Base-by-base conservation (phyloP, 2,797 vertebrate species). In the Coranthus polyacanthus region DNA sequence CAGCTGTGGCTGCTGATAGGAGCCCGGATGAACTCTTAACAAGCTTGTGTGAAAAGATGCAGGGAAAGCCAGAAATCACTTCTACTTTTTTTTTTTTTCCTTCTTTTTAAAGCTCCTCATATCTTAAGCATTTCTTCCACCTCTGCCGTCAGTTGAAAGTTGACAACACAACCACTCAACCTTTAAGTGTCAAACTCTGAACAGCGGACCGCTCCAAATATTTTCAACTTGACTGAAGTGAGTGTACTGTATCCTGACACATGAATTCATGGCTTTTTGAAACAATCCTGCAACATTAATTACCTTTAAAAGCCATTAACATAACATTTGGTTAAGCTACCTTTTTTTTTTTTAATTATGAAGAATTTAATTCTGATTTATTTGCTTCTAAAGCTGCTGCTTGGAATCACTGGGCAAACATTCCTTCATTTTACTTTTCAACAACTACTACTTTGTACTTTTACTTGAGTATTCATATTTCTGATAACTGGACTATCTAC, bases 1-100 rank as follows among this genome's bases (percentile, higher is more conserved):
- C 80, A 82, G 85, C 87, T 87, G 85, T 50, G 62, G 68, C 53
- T 66, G 68, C 68, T 43, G 83, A 85, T 86, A 83, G 60, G 34
- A 70, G 65, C 53, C 59, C 0, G 65, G 75, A 75, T 81, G 78
- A 83, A 87, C 68, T 75, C 62, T 61, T 69, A 84, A 84, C 65
- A 75, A 79, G 68, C 65, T 53, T 75, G 56, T 38, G 59, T 65
- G 78, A 70, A 58, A 69, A 81, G 78, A 80, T 82, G 53, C 72
- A 66, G 71, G 45, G 68, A 41, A 41, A 24, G 46, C 17, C 15
- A 61, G 46, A 69, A 75, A 72, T 68, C 56, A 49, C 44, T 74
- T 73, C 29, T 45, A 26, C 6, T 26, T 26, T 26, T 3, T 26
- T 21, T 6, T 44, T 21, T 20, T 18, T 43, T 43, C 17, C 8